Evolutionary conservation across 1,140 invertebrate genomes (phyloP), one percentile per base, ranked within the genome.

Genomic region (Hyles vespertilio): DNA sequence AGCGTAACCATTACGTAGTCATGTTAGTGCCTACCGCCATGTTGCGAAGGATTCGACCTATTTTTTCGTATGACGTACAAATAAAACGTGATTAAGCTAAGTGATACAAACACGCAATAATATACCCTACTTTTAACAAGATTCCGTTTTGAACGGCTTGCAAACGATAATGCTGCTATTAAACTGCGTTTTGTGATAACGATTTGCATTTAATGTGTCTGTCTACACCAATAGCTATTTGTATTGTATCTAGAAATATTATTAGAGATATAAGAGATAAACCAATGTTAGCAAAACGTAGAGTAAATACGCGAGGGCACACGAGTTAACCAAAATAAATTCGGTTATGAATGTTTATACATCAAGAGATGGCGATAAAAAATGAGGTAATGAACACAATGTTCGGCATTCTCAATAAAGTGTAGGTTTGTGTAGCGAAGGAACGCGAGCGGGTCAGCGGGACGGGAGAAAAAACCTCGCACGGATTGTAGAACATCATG

Each of bases 361-460:
- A 57, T 49, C 36, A 65, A 47, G 53, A 56, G 49, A 50, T 61
- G 32, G 59, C 58, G 32, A 69, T 57, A 74, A 78, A 78, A 78
- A 78, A 74, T 72, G 71, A 79, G 77, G 79, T 69, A 79, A 81
- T 59, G 69, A 70, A 77, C 51, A 65, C 66, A 65, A 70, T 69
- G 67, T 65, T 57, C 59, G 61, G 51, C 54, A 58, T 53, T 67
- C 59, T 54, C 56, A 51, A 52, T 61, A 69, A 74, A 71, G 56
- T 53, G 59, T 70, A 57, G 61, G 58, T 65, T 56, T 53, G 47
- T 46, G 55, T 53, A 58, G 48, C 11, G 56, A 56, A 48, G 52
- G 12, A 54, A 54, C 52, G 9, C 52, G 36, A 44, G 56, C 64
- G 69, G 81, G 81, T 84, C 74, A 84, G 70, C 74, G 63, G 78